Percentiles rank a stretch among this genome's conserved stretches.
phyloP scores from a whole-genome alignment of 2,888 invertebrate species.

The Malachius bipustulatus region DNA sequence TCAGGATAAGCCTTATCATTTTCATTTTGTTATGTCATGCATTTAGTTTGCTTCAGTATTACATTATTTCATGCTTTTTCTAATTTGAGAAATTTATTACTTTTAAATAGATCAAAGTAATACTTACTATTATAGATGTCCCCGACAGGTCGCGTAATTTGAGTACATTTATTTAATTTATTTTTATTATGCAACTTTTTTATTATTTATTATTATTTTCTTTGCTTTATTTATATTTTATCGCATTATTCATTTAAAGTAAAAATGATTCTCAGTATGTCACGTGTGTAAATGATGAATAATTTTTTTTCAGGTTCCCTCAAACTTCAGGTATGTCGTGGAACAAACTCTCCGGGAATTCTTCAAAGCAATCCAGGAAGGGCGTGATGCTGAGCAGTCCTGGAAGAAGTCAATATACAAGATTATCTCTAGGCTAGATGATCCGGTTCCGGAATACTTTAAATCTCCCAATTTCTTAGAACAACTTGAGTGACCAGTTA shows the following conservation, averaged over 20 bases:
- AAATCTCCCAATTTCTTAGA: slow-evolving; percentile 99
- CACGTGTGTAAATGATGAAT: too few relatives aligned
- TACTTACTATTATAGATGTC: too few relatives aligned
- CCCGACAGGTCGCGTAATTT: too few relatives aligned
- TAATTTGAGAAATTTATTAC: too few relatives aligned
- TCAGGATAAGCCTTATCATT: slow-evolving; percentile 17
- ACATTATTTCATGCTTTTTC: slow-evolving; percentile 6
- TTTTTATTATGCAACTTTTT: too few relatives aligned
- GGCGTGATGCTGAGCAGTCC: slow-evolving; percentile 95
- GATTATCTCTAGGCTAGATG: slow-evolving; percentile 97
- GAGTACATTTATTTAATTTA: too few relatives aligned
- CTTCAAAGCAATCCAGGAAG: slow-evolving; percentile 94
- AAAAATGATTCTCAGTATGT: too few relatives aligned
- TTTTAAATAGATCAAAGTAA: too few relatives aligned
- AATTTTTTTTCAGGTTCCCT: slow-evolving; percentile 67
- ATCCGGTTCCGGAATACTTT: slow-evolving; percentile 98
- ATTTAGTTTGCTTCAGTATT: slow-evolving; percentile 8
- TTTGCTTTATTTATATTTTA: too few relatives aligned
- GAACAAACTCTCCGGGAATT: slow-evolving; percentile 98
- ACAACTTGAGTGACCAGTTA: slow-evolving; percentile 72
- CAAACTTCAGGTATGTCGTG: slow-evolving; percentile 92
- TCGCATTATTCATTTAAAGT: too few relatives aligned
- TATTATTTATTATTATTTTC: too few relatives aligned
- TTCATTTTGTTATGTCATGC: too few relatives aligned
- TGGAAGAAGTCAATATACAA: slow-evolving; percentile 99